Evolutionary conservation across 1,140 invertebrate genomes (phyloP), one percentile per base, ranked within the genome.

Genomic region (Brachionus rotundiformis): DNA sequence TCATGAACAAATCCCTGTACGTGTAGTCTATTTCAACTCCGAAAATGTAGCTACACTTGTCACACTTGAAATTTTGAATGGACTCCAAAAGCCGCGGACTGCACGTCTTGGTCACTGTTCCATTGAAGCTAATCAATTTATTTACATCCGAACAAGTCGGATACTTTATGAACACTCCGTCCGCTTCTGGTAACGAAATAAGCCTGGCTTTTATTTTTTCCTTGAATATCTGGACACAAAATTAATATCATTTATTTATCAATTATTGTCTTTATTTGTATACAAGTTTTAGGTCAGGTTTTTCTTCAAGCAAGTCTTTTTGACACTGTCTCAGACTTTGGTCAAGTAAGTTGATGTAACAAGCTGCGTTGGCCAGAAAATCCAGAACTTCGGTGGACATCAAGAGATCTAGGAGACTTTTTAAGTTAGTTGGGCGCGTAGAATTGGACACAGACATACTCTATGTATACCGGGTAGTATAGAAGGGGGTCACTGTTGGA

Each of bases 121-220:
- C 76, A 19, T 79, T 63, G 29, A 79, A 79, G 16, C 59, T 11
- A n/a, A 79, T 59, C 19, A 79, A 27, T 63, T 79, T 79, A 25
- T 79, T 79, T 16, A 79, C 59, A n/a, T 79, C 47, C 1, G 29
- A 39, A n/a, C 47, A 59, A 39, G 13, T 25, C 23, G 76, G 76
- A 16, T 79, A 79, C 29, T 63, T 63, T 31, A 54, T 79, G n/a
- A 73, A 73, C 7, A 73, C 68, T 23, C 59, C 59, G 8, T 79
- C 76, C 0, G 47, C 76, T 54, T 79, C 76, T 19, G 76, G 76
- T 0, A 79, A 13, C 3, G 76, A 59, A 59, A 63, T 27, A 16
- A 79, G 16, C 4, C 76, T 19, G 11, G 76, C 47, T 54, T 16
- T 25, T 19, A 79, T 39, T 79, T 79, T 79, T 29, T 31, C 33